phyloP scores from a whole-genome alignment of 2,888 invertebrate species.

The Tupiocoris notatus region DNA sequence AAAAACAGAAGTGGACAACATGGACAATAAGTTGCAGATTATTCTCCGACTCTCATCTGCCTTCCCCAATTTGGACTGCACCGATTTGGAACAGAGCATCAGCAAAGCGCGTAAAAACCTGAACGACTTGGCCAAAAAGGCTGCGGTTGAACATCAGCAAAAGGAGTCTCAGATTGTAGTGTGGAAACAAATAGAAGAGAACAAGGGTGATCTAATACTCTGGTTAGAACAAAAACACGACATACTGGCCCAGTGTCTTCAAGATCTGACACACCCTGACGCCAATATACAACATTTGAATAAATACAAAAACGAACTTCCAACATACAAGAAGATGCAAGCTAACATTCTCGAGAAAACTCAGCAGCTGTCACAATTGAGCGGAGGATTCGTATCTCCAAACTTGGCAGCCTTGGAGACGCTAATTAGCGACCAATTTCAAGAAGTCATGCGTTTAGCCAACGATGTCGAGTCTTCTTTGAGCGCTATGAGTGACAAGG shows the following conservation, averaged over 20 bases:
- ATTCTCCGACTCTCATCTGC: constrained; percentile 68
- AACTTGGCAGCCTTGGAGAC: constrained; percentile 66
- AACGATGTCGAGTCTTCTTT: constrained; percentile 67
- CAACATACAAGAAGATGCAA: constrained; percentile 71
- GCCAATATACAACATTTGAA: constrained; percentile 73
- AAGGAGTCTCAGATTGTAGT: constrained; percentile 68
- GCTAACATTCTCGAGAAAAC: constrained; percentile 77
- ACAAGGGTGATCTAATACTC: constrained; percentile 74
- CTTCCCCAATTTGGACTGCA: constrained; percentile 65
- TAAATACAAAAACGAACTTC: constrained; percentile 83
- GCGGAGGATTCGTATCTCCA: constrained; percentile 59
- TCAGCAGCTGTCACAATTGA: constrained; percentile 68
- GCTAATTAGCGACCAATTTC: constrained; percentile 73
- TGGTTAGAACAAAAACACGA: constrained; percentile 84
- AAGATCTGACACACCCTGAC: constrained; percentile 71
- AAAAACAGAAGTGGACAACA: constrained; percentile 50
- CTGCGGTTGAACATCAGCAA: constrained; percentile 14
- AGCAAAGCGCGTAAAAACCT: constrained; percentile 18
- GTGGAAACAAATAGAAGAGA: constrained; percentile 88
- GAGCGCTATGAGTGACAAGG: constrained; percentile 70
- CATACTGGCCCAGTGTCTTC: constrained; percentile 64
- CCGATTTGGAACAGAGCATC: constrained; percentile 54
- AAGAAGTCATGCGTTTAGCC: constrained; percentile 69
- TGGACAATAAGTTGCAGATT: constrained; percentile 72
- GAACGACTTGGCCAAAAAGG: constrained; percentile 19